Conservation (phyloP, 2,888 invertebrate species). For the Drosophila colorata region DNA sequence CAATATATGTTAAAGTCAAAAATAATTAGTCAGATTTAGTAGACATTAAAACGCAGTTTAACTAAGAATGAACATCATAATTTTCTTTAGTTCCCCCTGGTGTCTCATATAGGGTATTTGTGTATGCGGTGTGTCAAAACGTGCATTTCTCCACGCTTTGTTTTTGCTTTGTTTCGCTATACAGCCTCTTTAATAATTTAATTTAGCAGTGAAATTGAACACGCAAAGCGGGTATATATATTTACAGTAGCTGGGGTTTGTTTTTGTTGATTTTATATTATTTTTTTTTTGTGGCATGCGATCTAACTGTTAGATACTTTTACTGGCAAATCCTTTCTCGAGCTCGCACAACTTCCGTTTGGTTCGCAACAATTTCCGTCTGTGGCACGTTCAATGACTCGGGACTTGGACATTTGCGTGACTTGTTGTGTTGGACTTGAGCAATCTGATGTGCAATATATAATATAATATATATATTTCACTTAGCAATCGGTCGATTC, state of each 20-base stretch:
- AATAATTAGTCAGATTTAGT: background rate
- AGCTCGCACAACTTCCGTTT: slow-evolving; percentile 52
- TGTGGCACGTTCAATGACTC: slow-evolving; percentile 65
- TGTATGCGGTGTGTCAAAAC: background rate
- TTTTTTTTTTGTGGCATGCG: slow-evolving; percentile 46
- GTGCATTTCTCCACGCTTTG: background rate
- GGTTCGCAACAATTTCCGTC: slow-evolving; percentile 49
- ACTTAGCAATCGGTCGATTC: slow-evolving; percentile 48
- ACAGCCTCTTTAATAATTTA: slow-evolving; percentile 69
- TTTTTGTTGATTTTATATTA: background rate
- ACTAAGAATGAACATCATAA: background rate
- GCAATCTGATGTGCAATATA: slow-evolving; percentile 46
- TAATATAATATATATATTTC: slow-evolving; percentile 19
- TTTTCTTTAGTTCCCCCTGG: too few relatives aligned
- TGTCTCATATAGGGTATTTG: slow-evolving; percentile 3
- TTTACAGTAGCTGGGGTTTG: slow-evolving; percentile 31
- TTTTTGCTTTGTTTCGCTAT: background rate
- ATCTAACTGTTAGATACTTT: slow-evolving; percentile 62
- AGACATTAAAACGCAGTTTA: background rate
- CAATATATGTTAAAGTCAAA: too few relatives aligned
- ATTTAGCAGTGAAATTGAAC: slow-evolving; percentile 55
- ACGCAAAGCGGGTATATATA: slow-evolving; percentile 46
- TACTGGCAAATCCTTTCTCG: slow-evolving; percentile 60
- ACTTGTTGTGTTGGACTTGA: slow-evolving; percentile 52
- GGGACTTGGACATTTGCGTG: slow-evolving; percentile 61